Evolutionary conservation across 2,113 vertebrate genomes (phyloP).

Genomic region (Murina feae): DNA sequence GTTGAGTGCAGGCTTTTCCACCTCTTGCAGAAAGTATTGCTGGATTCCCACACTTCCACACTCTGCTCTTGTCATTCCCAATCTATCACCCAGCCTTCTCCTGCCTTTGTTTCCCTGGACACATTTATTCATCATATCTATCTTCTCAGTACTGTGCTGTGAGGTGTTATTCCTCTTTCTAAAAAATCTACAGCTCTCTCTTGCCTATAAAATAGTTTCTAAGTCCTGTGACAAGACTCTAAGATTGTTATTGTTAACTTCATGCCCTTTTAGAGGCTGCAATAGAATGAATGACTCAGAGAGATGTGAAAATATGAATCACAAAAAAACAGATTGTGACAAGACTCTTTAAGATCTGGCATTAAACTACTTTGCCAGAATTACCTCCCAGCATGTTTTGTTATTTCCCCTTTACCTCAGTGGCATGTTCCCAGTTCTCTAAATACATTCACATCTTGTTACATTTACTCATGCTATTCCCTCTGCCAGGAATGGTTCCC

Average conservation of each 20-base stretch:
- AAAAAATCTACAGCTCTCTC: neutral
- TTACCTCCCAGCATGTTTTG: neutral
- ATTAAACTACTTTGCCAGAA: neutral
- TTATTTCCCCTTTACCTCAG: neutral
- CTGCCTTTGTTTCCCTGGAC: neutral
- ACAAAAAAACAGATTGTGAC: neutral
- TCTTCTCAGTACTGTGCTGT: neutral
- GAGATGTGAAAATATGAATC: too few relatives aligned
- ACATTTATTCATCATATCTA: neutral
- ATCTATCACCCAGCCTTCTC: neutral
- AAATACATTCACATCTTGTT: neutral
- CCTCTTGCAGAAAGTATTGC: neutral
- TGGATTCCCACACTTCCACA: neutral
- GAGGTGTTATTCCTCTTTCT: neutral
- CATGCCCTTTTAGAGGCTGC: too few relatives aligned
- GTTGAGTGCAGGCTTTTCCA: neutral
- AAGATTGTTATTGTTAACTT: neutral
- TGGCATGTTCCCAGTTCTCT: neutral
- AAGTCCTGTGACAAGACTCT: neutral
- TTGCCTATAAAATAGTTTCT: neutral
- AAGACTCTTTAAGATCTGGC: neutral
- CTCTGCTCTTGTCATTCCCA: neutral
- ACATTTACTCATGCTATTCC: neutral
- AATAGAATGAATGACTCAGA: too few relatives aligned
- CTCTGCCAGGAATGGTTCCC: neutral